Conservation (phyloP, 2,888 invertebrate species). For the Toxonevra muliebris region DNA sequence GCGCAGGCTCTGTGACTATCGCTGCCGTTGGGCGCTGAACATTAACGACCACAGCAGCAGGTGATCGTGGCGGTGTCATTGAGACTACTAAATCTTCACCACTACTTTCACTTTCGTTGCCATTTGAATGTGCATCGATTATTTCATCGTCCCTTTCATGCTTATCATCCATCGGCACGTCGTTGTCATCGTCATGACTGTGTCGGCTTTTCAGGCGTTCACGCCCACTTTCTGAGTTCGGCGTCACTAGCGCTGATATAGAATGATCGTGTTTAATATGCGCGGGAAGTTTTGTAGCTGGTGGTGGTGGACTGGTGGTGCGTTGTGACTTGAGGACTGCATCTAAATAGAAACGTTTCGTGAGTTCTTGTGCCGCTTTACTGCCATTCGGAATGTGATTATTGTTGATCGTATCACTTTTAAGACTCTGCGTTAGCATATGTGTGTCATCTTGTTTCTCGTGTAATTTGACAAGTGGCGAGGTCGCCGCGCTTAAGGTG, state of each 20-base stretch:
- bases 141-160: constrained; percentile 1
- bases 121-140: constrained; percentile 33
- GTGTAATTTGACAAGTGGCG: constrained; percentile 9
- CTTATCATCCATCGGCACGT: constrained; percentile 1
- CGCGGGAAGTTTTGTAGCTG: constrained; percentile 51
- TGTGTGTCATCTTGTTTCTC: constrained; percentile 41
- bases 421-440: constrained; percentile 34
- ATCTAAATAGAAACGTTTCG: constrained; percentile 79
- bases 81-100: constrained; percentile 67
- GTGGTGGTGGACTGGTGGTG: constrained; percentile 50
- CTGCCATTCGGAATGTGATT: constrained; percentile 66
- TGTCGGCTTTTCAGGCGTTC: constrained; percentile 52
- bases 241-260: constrained; percentile 60
- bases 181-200: constrained; percentile 50
- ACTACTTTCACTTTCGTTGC: constrained; percentile 58
- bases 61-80: constrained; percentile 69
- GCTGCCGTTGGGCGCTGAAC: neutral
- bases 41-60: constrained; percentile 53
- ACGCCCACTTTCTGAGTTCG: constrained; percentile 62
- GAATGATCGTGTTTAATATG: constrained; percentile 56
- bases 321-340: constrained; percentile 79
- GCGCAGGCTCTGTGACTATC: constrained; percentile 48
- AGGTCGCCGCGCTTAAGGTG: constrained; percentile 35
- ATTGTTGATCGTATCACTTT: constrained; percentile 58
- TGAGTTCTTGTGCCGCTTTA: constrained; percentile 72